Percentiles rank a stretch among this genome's conserved stretches.
phyloP scores from a whole-genome alignment of 1,140 invertebrate species.

The Laupala kohalensis region DNA sequence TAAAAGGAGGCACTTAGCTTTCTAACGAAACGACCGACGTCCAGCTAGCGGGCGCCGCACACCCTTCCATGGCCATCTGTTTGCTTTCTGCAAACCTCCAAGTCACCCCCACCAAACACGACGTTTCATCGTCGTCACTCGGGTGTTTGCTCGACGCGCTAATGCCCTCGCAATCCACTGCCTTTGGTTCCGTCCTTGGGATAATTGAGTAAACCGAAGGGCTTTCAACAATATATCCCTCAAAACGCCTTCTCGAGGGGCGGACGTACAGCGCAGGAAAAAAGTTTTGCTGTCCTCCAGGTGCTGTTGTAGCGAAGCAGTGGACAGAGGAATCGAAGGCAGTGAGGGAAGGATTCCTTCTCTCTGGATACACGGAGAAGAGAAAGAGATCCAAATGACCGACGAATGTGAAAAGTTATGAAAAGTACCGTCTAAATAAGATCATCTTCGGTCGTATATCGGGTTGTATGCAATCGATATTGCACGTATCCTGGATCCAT shows the following conservation, averaged over 20 bases:
- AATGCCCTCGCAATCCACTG: background rate
- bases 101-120: background rate
- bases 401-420: no score
- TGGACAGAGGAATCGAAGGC: no score
- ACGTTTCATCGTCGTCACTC: background rate
- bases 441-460: no score
- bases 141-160: background rate
- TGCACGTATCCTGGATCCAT: no score
- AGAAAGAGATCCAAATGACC: no score
- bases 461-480: no score
- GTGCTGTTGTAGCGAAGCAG: background rate
- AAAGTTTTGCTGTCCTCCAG: no score
- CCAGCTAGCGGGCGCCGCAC: background rate
- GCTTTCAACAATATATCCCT: background rate
- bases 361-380: no score
- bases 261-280: no score
- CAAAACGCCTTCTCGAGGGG: background rate
- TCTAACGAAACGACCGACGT: background rate
- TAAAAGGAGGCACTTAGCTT: background rate
- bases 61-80: no score
- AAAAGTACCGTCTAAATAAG: no score
- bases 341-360: no score
- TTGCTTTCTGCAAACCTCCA: background rate
- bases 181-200: background rate
- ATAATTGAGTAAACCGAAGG: background rate